Evolutionary conservation across 35 echinoderm and acorn worm species (phyloP).

Genomic region (Eucidaris tribuloides): DNA sequence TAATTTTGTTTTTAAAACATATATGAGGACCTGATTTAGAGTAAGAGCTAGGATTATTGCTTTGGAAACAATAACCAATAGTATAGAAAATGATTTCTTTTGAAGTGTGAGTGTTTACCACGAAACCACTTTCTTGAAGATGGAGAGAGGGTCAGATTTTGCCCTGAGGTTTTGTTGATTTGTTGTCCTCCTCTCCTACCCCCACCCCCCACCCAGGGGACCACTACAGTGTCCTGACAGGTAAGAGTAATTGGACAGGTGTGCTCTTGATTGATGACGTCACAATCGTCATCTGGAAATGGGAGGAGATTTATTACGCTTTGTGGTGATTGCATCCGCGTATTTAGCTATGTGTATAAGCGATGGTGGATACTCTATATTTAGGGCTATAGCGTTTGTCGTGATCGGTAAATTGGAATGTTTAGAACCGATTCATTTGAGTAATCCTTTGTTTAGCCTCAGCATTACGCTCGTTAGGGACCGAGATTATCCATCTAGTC

Average conservation of each 20-base stretch:
- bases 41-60: too few relatives aligned
- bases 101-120: too few relatives aligned
- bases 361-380: neutral
- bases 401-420: conserved; percentile 1
- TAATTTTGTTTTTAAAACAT: too few relatives aligned
- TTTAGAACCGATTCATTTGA: neutral
- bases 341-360: neutral
- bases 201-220: neutral
- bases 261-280: conserved; percentile 2
- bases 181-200: neutral
- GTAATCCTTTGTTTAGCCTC: conserved; percentile 12
- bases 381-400: neutral
- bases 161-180: too few relatives aligned
- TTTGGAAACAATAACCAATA: too few relatives aligned
- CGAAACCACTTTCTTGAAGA: too few relatives aligned
- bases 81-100: too few relatives aligned
- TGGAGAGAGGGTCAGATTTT: too few relatives aligned
- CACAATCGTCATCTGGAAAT: conserved; percentile 22
- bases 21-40: too few relatives aligned
- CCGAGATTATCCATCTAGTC: neutral
- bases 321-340: conserved; percentile 26
- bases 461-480: neutral
- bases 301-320: conserved; percentile 25
- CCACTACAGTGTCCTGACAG: neutral
- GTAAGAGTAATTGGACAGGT: conserved; percentile 2